phyloP scores from a whole-genome alignment of 2,113 vertebrate genomes.

The Baryphthengus martii region DNA sequence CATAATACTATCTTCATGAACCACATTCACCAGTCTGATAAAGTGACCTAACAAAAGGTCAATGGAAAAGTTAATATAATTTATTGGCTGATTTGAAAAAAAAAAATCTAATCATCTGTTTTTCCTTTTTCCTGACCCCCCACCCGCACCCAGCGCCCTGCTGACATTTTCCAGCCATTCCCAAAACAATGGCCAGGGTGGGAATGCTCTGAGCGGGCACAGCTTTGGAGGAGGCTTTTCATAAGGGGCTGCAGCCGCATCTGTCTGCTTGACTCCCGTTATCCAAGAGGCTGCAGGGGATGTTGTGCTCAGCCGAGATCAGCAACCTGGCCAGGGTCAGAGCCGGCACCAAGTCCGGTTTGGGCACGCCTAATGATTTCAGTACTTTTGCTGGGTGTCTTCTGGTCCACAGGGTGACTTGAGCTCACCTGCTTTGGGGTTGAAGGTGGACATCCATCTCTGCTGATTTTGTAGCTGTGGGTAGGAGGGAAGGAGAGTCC shows the following conservation, averaged over 20 bases:
- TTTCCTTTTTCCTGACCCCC: slow-evolving; percentile 64
- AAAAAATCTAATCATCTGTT: slow-evolving; percentile 60
- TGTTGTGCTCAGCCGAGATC: background rate
- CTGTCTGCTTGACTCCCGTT: background rate
- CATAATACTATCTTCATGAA: slow-evolving; percentile 50
- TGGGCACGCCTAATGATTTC: background rate
- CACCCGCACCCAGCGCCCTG: slow-evolving; percentile 53
- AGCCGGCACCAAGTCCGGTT: background rate
- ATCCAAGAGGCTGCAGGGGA: rapidly evolving
- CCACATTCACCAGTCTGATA: slow-evolving; percentile 50
- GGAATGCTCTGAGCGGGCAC: background rate
- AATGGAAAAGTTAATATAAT: slow-evolving; percentile 64
- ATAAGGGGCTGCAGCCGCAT: background rate
- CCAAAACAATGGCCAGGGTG: slow-evolving; percentile 56
- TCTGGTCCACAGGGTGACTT: background rate
- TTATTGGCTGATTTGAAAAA: slow-evolving; percentile 51
- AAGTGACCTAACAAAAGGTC: slow-evolving; percentile 33
- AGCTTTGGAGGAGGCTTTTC: slow-evolving; percentile 8
- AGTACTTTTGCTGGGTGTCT: background rate
- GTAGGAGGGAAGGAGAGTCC: background rate
- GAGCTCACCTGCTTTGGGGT: background rate
- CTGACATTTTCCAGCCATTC: slow-evolving; percentile 61
- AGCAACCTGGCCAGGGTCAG: background rate
- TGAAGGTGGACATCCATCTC: background rate
- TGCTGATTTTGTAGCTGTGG: background rate